Percentiles rank a stretch among this genome's conserved stretches.
phyloP scores from a whole-genome alignment of 2,797 vertebrate species.

The Odontamblyopus rebecca region DNA sequence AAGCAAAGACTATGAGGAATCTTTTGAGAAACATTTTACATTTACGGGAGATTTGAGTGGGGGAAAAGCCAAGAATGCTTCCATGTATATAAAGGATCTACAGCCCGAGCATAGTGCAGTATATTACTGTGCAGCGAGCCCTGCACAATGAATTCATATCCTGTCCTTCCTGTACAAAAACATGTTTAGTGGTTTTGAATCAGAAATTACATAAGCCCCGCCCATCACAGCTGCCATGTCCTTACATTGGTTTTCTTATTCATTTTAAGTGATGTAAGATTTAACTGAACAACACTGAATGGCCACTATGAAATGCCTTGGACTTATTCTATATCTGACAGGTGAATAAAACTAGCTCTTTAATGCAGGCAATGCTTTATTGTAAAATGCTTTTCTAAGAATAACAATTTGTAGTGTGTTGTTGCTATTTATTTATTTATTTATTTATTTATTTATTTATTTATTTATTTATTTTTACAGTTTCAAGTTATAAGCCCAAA shows the following conservation, averaged over 20 bases:
- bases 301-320: neutral
- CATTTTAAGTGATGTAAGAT: neutral
- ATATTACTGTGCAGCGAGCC: constrained; percentile 8
- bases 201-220: neutral
- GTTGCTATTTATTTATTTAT: neutral
- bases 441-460: neutral
- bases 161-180: constrained; percentile 6
- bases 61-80: constrained; percentile 25
- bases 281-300: neutral
- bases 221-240: neutral
- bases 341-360: neutral
- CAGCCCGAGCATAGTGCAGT: constrained; percentile 1
- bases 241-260: neutral
- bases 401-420: neutral
- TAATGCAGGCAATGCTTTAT: neutral
- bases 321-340: neutral
- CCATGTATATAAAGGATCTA: constrained; percentile 34
- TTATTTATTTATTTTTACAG: too few relatives aligned
- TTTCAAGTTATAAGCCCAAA: too few relatives aligned
- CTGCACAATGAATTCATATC: constrained; percentile 1
- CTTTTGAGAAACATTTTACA: constrained; percentile 14
- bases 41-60: constrained; percentile 39
- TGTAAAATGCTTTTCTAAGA: neutral
- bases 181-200: neutral
- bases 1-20: neutral